A percentile compares a stretch with the other conserved stretches of the same genome.
Evolutionary conservation across 2,113 vertebrate genomes (phyloP).

Genomic region (Chloroceryle aenea): DNA sequence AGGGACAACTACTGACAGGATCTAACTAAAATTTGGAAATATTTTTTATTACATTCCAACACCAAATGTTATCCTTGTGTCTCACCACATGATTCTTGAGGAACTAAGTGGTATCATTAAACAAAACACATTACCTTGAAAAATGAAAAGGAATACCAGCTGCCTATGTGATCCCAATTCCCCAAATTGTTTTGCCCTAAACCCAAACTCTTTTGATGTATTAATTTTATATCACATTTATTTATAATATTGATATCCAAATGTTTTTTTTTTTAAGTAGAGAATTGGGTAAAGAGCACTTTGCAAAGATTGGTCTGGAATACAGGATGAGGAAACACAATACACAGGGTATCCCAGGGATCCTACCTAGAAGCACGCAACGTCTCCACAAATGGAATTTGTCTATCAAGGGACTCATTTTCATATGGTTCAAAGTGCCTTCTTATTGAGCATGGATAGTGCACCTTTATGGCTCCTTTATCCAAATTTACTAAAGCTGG

Average conservation of each 20-base stretch:
- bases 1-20: not conserved
- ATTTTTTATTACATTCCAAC: not conserved
- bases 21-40: slow-evolving; percentile 2
- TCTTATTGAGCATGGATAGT: not conserved
- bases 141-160: slow-evolving; percentile 15
- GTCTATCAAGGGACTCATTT: not conserved
- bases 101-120: not conserved
- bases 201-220: not conserved
- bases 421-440: not conserved
- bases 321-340: not conserved
- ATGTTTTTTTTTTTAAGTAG: not conserved
- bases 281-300: not conserved
- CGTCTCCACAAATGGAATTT: not conserved
- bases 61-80: not conserved
- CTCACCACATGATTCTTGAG: not conserved
- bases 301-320: not conserved
- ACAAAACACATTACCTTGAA: not conserved
- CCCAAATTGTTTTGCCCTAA: not conserved
- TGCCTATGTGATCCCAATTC: not conserved
- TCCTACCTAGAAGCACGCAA: not conserved
- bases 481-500: not conserved
- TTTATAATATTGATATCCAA: not conserved
- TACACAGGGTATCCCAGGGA: not conserved
- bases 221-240: not conserved
- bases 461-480: not conserved